Conservation (phyloP, 1,140 invertebrate species). For the Nomia melanderi region DNA sequence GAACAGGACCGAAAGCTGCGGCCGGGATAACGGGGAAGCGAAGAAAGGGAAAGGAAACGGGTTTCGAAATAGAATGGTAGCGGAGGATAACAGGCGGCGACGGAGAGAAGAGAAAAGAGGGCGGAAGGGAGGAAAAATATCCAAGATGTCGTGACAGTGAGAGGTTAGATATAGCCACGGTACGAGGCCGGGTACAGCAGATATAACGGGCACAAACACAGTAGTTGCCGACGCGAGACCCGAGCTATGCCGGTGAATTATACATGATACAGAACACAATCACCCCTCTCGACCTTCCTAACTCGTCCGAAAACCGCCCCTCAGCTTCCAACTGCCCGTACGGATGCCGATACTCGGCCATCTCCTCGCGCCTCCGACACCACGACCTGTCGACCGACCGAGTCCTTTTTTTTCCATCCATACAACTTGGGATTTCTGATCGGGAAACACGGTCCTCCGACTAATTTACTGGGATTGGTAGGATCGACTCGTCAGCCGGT, state of each 20-base stretch:
- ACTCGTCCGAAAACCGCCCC: conserved; percentile 66
- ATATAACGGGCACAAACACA: conserved; percentile 67
- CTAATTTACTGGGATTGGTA: no score
- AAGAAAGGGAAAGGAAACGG: conserved; percentile 15
- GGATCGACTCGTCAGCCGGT: no score
- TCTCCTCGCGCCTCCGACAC: conserved; percentile 50
- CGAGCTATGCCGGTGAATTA: conserved; percentile 76
- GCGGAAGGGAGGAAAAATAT: conserved; percentile 43
- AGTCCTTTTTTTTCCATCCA: conserved; percentile 26
- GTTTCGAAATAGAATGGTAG: conserved; percentile 32
- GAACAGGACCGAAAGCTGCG: conserved; percentile 28
- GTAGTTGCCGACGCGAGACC: conserved; percentile 71
- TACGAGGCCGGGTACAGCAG: conserved; percentile 59
- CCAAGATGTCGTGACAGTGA: conserved; percentile 63
- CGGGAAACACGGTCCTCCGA: no score
- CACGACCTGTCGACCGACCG: conserved; percentile 42
- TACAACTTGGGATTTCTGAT: no score
- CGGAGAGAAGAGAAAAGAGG: background rate
- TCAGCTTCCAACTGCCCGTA: conserved; percentile 62
- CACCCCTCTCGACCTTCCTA: conserved; percentile 66
- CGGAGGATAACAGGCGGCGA: conserved; percentile 5
- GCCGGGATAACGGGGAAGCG: conserved; percentile 23
- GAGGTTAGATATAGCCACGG: conserved; percentile 58
- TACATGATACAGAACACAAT: conserved; percentile 78
- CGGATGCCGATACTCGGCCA: conserved; percentile 59